Conservation (phyloP, 2,888 invertebrate species). For the Dascillus cervinus region DNA sequence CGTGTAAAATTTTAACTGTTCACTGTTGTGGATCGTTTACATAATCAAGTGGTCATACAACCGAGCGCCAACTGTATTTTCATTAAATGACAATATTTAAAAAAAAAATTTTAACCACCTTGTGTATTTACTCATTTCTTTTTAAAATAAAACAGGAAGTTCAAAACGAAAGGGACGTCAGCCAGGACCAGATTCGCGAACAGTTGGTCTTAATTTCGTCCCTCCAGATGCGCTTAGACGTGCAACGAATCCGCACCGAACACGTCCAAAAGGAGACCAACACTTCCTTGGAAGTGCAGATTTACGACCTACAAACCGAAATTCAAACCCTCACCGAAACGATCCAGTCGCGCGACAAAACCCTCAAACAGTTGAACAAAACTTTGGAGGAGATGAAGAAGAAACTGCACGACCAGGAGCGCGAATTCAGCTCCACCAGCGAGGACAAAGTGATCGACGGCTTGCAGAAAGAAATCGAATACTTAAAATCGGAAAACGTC, state of each 20-base stretch:
- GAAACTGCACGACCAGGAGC: slow-evolving; percentile 51
- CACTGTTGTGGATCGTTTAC: too few species aligned
- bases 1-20: too few species aligned
- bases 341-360: slow-evolving; percentile 55
- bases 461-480: slow-evolving; percentile 47
- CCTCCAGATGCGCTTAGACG: slow-evolving; percentile 73
- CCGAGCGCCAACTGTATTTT: too few species aligned
- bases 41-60: too few species aligned
- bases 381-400: slow-evolving; percentile 55
- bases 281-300: slow-evolving; percentile 37
- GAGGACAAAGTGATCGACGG: slow-evolving; percentile 45
- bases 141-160: slow-evolving; percentile 80
- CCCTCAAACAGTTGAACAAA: slow-evolving; percentile 51
- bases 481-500: slow-evolving; percentile 40
- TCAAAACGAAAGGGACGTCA: slow-evolving; percentile 71
- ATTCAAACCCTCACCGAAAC: slow-evolving; percentile 56
- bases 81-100: too few species aligned
- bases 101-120: too few species aligned
- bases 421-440: slow-evolving; percentile 27
- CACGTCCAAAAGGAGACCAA: slow-evolving; percentile 58
- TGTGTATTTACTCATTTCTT: too few species aligned
- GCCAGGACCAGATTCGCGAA: slow-evolving; percentile 77
- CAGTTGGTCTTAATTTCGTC: slow-evolving; percentile 76
- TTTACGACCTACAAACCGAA: slow-evolving; percentile 50
- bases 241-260: slow-evolving; percentile 68